Conservation (phyloP, 2,113 vertebrate genomes). For the Lethenteron reissneri region DNA sequence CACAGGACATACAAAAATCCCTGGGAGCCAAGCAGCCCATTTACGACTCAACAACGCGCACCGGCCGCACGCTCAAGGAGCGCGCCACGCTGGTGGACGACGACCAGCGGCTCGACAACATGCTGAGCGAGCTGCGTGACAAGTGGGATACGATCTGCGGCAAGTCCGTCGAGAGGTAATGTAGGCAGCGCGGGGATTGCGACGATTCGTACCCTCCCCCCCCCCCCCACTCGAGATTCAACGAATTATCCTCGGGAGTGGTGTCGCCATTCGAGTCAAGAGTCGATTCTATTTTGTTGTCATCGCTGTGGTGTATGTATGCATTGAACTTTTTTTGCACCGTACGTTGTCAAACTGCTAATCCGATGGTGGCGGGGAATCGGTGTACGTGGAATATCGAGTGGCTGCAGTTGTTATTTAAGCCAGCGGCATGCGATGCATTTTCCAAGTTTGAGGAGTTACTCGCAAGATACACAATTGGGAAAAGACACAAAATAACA, state of each 20-base stretch:
- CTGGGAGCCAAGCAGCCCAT: constrained; percentile 4
- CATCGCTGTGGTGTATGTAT: no score
- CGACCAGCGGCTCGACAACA: constrained; percentile 5
- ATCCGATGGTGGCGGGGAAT: no score
- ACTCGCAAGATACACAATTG: no score
- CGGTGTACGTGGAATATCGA: no score
- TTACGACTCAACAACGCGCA: not conserved
- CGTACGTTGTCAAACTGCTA: no score
- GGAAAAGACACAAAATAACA: no score
- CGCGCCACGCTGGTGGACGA: not conserved
- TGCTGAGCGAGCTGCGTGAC: constrained; percentile 5
- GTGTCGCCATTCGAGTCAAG: no score
- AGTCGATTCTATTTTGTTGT: no score
- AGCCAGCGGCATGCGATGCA: no score
- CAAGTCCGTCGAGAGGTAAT: not conserved
- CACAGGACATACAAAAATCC: constrained; percentile 1
- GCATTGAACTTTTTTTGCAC: no score
- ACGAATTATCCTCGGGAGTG: not conserved
- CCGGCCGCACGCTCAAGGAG: not conserved
- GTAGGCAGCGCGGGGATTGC: not conserved
- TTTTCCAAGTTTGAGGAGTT: no score
- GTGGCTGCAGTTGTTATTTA: no score
- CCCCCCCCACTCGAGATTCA: not conserved
- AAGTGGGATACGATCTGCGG: constrained; percentile 1
- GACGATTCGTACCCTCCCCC: not conserved